phyloP scores from a whole-genome alignment of 2,888 invertebrate species.

The Nipponacmea schrenckii region DNA sequence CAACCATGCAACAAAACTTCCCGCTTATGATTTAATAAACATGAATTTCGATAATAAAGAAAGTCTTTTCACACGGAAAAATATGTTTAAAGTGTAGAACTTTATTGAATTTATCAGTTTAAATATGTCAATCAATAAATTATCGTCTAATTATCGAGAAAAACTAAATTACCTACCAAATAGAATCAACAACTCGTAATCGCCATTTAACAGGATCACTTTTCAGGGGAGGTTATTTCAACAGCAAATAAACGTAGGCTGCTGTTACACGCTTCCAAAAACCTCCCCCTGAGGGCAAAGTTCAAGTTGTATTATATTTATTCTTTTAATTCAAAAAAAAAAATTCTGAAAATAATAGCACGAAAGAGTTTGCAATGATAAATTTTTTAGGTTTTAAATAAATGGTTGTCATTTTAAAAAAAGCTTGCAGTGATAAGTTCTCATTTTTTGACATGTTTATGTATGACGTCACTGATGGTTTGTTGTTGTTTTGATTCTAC shows the following conservation, averaged over 20 bases:
- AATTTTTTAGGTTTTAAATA: too few species aligned
- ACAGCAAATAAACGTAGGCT: slow-evolving; percentile 11
- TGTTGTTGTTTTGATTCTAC: slow-evolving; percentile 48
- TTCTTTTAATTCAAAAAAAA: too few species aligned
- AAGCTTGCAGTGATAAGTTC: too few species aligned
- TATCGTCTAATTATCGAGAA: slow-evolving; percentile 12
- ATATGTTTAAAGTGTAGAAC: slow-evolving; percentile 28
- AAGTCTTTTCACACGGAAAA: neutral
- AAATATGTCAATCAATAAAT: slow-evolving; percentile 12
- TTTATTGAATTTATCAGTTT: slow-evolving; percentile 14
- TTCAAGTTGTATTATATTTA: neutral
- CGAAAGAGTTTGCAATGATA: too few species aligned
- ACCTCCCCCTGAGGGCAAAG: neutral
- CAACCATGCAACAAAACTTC: slow-evolving; percentile 27
- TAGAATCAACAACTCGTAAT: slow-evolving; percentile 10
- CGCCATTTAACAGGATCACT: slow-evolving; percentile 21
- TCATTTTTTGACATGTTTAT: slow-evolving; percentile 19
- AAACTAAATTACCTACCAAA: slow-evolving; percentile 27
- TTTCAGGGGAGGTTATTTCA: slow-evolving; percentile 12
- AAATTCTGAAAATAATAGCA: too few species aligned
- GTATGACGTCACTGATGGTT: slow-evolving; percentile 47
- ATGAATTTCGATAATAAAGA: slow-evolving; percentile 7
- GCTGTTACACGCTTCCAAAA: neutral
- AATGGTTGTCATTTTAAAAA: too few species aligned
- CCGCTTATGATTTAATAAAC: slow-evolving; percentile 10